Base-by-base conservation (phyloP, 2,113 vertebrate species). In the Triplophysa tibetana region DNA sequence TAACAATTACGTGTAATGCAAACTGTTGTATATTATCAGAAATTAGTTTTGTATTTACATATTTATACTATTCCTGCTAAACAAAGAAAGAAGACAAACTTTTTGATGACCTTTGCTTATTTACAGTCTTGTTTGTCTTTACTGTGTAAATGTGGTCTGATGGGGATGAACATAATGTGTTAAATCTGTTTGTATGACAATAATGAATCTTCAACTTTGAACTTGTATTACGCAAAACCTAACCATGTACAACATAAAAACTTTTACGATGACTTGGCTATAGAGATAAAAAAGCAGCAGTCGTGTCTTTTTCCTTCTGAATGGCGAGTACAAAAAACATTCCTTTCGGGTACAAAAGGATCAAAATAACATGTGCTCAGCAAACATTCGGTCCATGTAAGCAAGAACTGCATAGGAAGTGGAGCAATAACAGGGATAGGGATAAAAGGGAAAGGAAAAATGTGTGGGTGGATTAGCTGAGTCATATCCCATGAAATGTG, bases 401-500 rank as follows among this genome's bases (percentile, higher is more conserved):
- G 67, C 66, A 72, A 50, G 48, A 81, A 75, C 33, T 70, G 63
- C 65, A 80, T 62, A 82, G 77, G 82, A 86, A 75, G 72, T 8
- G 12, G 9, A 75, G 41, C 8, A 11, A 75, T 75, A 79, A 62
- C 48, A 48, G n/a, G 73, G 69, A 14, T 58, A 63, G 5, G 69
- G 74, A 82, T 75, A 77, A 64, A 52, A 73, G 24, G 6, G 4
- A 54, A 64, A 77, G 68, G 69, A 21, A 33, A 58, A 77, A 72
- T 76, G 67, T 48, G 77, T 43, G 38, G 60, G 75, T 75, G 68
- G 78, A 84, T 86, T 52, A 85, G 87, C 86, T 81, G 86, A 88
- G 83, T 88, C 84, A 88, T 65, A 77, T 87, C 87, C 86, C 66
- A 23, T 79, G 14, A 56, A 73, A 84, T 79, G 13, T 50, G 74